Evolutionary conservation across 1,140 invertebrate genomes (phyloP).

Genomic region (Lutraria rhynchaena): DNA sequence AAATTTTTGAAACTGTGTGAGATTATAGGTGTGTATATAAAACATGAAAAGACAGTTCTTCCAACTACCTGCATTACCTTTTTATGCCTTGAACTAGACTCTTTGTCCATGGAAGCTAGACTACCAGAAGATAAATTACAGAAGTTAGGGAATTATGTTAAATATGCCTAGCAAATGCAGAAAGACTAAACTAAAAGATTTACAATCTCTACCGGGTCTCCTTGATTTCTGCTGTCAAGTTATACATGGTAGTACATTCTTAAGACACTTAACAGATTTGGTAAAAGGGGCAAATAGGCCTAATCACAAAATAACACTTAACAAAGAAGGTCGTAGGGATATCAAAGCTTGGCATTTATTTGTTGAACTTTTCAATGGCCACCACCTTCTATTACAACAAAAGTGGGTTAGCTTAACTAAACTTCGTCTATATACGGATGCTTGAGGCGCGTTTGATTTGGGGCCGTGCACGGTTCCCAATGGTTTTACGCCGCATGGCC

Average conservation of each 20-base stretch:
- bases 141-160: background rate
- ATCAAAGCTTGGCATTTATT: constrained; percentile 26
- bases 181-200: constrained; percentile 17
- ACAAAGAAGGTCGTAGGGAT: constrained; percentile 28
- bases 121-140: constrained; percentile 49
- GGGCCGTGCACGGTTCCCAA: background rate
- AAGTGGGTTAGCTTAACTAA: constrained; percentile 15
- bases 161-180: background rate
- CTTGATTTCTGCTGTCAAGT: constrained; percentile 53
- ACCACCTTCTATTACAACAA: constrained; percentile 19
- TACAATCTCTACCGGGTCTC: constrained; percentile 47
- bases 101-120: constrained; percentile 26
- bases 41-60: constrained; percentile 4
- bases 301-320: constrained; percentile 43
- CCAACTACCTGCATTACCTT: constrained; percentile 5
- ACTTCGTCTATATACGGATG: constrained; percentile 35
- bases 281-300: constrained; percentile 28
- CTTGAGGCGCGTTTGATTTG: background rate
- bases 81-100: constrained; percentile 53
- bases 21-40: background rate
- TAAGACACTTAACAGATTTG: constrained; percentile 41
- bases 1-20: background rate
- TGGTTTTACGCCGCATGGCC: constrained; percentile 12
- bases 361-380: constrained; percentile 49
- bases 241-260: constrained; percentile 39